These are phyloP conservation scores for Cliona cf. orientalis DNA, from an alignment of 37 sponge, comb jelly and placozoan species.

Conservation along the genomic window DNA sequence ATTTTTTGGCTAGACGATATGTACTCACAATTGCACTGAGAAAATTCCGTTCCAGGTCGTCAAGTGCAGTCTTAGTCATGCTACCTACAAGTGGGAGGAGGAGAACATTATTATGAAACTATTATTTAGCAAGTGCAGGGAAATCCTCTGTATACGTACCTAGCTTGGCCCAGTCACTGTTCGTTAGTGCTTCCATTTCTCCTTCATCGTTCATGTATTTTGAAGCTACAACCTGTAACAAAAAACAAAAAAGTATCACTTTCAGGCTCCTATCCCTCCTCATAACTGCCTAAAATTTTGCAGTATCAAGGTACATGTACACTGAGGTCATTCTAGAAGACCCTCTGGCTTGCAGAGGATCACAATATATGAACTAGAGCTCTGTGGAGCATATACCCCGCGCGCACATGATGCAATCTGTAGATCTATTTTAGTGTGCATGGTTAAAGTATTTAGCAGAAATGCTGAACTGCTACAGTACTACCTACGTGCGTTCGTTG, in stretches of 20 bases:
- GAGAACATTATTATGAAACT: not conserved
- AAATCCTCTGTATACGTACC: constrained; percentile 25
- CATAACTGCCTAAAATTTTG: not conserved
- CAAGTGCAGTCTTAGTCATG: constrained; percentile 17
- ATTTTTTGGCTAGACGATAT: too few relatives aligned
- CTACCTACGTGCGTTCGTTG: too few relatives aligned
- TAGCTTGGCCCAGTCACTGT: constrained; percentile 75
- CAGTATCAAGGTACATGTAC: not conserved
- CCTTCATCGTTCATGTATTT: constrained; percentile 84
- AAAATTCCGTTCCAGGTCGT: constrained; percentile 56
- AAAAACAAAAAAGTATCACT: not conserved
- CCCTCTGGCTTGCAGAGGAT: not conserved
- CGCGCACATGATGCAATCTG: not conserved
- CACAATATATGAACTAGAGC: not conserved
- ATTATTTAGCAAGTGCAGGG: not conserved
- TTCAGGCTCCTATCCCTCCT: too few relatives aligned
- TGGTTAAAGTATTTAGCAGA: too few relatives aligned
- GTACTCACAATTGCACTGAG: constrained; percentile 77
- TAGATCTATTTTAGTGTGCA: too few relatives aligned
- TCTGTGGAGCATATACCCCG: not conserved
- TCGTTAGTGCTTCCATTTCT: constrained; percentile 73
- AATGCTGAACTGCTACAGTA: too few relatives aligned
- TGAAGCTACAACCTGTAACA: constrained; percentile 73
- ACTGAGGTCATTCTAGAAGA: not conserved
- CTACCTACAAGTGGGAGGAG: constrained; percentile 14